A percentile compares a stretch with the other conserved stretches of the same genome.
Conservation (phyloP, 2,797 vertebrate species). For the Squalus acanthias region DNA sequence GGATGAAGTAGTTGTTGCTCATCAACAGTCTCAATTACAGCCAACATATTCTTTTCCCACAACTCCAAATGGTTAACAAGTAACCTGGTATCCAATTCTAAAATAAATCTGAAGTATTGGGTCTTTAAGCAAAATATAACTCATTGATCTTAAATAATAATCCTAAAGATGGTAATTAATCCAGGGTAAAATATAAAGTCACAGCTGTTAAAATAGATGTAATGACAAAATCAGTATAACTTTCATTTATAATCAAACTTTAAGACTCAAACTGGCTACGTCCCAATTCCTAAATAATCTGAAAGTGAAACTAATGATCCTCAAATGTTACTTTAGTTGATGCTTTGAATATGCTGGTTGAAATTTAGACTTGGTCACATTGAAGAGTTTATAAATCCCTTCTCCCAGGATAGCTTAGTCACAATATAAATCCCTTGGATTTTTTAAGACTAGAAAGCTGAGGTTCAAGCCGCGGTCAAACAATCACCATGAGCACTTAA, state of each 20-base stretch:
- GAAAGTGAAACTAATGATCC: slow-evolving; percentile 18
- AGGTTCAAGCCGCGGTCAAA: not conserved
- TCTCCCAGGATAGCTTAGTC: not conserved
- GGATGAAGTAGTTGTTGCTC: not conserved
- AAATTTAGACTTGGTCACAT: not conserved
- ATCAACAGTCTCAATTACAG: not conserved
- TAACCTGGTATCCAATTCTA: not conserved
- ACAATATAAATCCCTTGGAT: not conserved
- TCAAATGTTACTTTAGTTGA: not conserved
- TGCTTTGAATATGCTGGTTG: not conserved
- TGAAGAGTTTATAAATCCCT: not conserved
- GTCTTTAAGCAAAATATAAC: not conserved
- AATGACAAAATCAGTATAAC: not conserved
- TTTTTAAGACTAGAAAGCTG: not conserved
- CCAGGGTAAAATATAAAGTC: not conserved
- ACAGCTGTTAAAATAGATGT: not conserved
- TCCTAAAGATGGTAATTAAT: not conserved
- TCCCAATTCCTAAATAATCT: not conserved
- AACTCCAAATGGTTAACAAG: not conserved
- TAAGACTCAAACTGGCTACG: not conserved
- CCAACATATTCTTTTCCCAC: not conserved
- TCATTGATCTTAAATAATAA: not conserved
- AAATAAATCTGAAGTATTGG: not conserved
- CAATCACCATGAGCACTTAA: not conserved
- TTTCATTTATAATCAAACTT: not conserved